Conservation (phyloP, 2,888 invertebrate species). For the Hypomecis punctinalis region DNA sequence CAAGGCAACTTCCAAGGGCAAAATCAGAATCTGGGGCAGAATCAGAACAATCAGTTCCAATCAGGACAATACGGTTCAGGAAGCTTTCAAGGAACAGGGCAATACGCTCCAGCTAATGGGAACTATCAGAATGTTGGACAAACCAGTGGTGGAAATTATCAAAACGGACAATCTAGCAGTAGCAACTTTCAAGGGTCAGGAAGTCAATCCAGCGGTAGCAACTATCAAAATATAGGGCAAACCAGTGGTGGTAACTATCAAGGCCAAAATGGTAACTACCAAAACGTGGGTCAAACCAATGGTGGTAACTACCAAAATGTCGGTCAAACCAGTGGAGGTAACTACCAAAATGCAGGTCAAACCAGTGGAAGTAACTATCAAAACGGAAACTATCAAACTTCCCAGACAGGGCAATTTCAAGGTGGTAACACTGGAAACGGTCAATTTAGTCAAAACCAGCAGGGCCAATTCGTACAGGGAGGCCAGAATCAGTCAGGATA, state of each 20-base stretch:
- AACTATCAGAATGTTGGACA: constrained; percentile 15
- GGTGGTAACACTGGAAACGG: constrained; percentile 23
- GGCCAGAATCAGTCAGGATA: constrained; percentile 40
- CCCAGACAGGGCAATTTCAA: constrained; percentile 27
- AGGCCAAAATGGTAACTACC: constrained; percentile 29
- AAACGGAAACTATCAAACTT: constrained; percentile 35
- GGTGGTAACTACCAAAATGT: constrained; percentile 15
- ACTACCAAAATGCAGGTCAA: constrained; percentile 24
- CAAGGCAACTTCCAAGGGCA: constrained; percentile 48
- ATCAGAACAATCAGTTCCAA: constrained; percentile 40
- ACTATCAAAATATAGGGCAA: no score
- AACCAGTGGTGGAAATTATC: constrained; percentile 7
- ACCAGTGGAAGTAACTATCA: constrained; percentile 11
- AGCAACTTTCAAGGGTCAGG: no score
- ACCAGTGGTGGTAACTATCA: no score
- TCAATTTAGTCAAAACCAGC: constrained; percentile 34
- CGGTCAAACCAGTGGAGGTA: constrained; percentile 11
- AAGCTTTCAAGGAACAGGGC: constrained; percentile 33
- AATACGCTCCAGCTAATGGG: constrained; percentile 24
- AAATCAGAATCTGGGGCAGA: constrained; percentile 46
- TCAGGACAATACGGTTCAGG: constrained; percentile 36
- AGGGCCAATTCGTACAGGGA: constrained; percentile 36
- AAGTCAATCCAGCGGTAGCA: no score
- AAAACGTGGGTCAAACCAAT: constrained; percentile 17
- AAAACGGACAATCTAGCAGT: no score